Evolutionary conservation across 2,797 vertebrate species (phyloP), one percentile per base, ranked within the genome.

Genomic region (Chiropotes sagulatus): DNA sequence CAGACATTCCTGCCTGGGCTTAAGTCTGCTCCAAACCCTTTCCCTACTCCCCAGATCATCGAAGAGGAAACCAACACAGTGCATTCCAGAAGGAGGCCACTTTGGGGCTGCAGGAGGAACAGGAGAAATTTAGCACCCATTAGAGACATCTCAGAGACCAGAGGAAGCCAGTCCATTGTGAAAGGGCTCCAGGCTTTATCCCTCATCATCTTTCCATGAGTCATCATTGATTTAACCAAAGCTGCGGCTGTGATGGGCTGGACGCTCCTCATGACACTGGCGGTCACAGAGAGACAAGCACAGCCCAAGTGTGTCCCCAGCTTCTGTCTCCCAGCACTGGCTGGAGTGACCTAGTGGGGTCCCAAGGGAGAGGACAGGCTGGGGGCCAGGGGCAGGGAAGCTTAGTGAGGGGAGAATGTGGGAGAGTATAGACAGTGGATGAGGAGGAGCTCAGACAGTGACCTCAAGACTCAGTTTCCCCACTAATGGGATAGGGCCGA

Each of bases 391-490:
- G 2, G 12, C 36, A 44, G 33, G 46, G 46, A 61, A 33, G 26
- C 78, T 39, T 17, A 4, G 33, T 20, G 26, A n/a, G 39, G 44
- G 57, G 8, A 76, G 57, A 67, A 33, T 13, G 5, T 17, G 8
- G 50, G 39, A 58, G 80, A 73, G 17, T 50, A 48, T 0, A 75
- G 67, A 15, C 41, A 33, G 2, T 3, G 2, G 44, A 19, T 12
- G 26, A 61, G 36, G 54, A 93, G 30, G 44, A 54, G 72, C 36
- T 52, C 58, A 52, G 54, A 90, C 30, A 9, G 7, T 3, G 17
- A 52, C 54, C 58, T 44, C 22, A 48, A 76, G 78, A 83, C 88
- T 89, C 58, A 0, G 64, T 96, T 94, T 94, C 84, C 80, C 80
- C 30, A 4, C 78, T n/a, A 5, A 52, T 89, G 76, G 61, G 26